Evolutionary conservation across 2,888 invertebrate species (phyloP), one percentile per base, ranked within the genome.

Genomic region (Craniophora ligustri): DNA sequence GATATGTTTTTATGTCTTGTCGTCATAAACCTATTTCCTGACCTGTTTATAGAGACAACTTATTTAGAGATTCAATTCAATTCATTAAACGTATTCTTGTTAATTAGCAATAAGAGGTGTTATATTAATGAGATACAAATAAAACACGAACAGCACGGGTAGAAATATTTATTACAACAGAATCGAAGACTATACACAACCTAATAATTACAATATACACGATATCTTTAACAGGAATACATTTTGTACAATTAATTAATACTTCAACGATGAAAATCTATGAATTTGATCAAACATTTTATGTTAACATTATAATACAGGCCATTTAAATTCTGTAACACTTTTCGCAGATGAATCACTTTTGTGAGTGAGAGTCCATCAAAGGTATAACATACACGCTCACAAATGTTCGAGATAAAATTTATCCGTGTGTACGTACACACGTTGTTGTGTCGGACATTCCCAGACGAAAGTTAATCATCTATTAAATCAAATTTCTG

Each of bases 101-200:
- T n/a, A n/a, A n/a, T n/a, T n/a, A n/a, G n/a, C n/a, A n/a, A n/a
- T n/a, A n/a, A n/a, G n/a, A n/a, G n/a, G n/a, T n/a, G n/a, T n/a
- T n/a, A n/a, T n/a, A n/a, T n/a, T n/a, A n/a, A 10, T 23, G 10
- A 23, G 8, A 35, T 14, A 15, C 19, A 64, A 65, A 77, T 75
- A 51, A 79, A 76, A 75, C 67, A 41, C 63, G 8, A 6, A 58
- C n/a, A 39, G 47, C 78, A 84, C 79, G 76, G 77, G 82, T 85
- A 85, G 82, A 85, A 85, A 85, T 85, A 79, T 81, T 83, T 84
- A 85, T 79, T 85, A 85, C 84, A 85, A 85, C 87, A 84, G 85
- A 88, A 81, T 82, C 67, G 74, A 83, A 86, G 82, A 78, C 82
- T 85, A 79, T 81, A 79, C 78, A 83, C 72, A 81, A 80, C 76